Percentiles rank a stretch among this genome's conserved stretches.
Evolutionary conservation across 2,888 invertebrate species (phyloP).

Genomic region (Lithosia quadra): DNA sequence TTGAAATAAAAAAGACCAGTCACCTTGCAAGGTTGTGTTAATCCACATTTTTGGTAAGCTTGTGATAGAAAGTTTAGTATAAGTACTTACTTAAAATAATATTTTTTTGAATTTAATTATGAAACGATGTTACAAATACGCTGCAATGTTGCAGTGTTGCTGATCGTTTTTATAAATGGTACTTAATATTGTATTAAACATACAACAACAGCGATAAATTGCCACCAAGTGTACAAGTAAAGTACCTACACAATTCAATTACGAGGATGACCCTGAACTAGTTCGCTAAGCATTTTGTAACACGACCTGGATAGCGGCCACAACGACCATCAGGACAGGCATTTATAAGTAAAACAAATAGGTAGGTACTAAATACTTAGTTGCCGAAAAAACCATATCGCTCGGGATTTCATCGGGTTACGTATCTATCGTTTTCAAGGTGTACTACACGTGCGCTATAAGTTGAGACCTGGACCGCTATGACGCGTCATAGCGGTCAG

Average conservation of each 20-base stretch:
- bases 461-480: no score
- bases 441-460: no score
- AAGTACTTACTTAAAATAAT: neutral
- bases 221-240: slow-evolving; percentile 41
- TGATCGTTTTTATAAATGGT: neutral
- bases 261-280: slow-evolving; percentile 80
- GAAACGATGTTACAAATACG: neutral
- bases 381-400: neutral
- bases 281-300: slow-evolving; percentile 78
- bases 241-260: slow-evolving; percentile 73
- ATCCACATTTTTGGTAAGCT: slow-evolving; percentile 29
- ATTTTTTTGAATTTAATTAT: slow-evolving; percentile 9
- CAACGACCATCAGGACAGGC: slow-evolving; percentile 41
- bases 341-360: slow-evolving; percentile 36
- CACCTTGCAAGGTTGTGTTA: slow-evolving; percentile 44
- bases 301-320: slow-evolving; percentile 75
- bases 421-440: no score
- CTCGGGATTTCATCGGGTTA: neutral
- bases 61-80: slow-evolving; percentile 41
- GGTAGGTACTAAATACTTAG: no score
- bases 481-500: no score
- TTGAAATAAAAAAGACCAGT: slow-evolving; percentile 21
- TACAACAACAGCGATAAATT: slow-evolving; percentile 38
- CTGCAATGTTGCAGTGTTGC: neutral
- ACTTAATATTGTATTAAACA: slow-evolving; percentile 16